Conservation (phyloP, 1,140 invertebrate genomes). For the Papilio machaon region DNA sequence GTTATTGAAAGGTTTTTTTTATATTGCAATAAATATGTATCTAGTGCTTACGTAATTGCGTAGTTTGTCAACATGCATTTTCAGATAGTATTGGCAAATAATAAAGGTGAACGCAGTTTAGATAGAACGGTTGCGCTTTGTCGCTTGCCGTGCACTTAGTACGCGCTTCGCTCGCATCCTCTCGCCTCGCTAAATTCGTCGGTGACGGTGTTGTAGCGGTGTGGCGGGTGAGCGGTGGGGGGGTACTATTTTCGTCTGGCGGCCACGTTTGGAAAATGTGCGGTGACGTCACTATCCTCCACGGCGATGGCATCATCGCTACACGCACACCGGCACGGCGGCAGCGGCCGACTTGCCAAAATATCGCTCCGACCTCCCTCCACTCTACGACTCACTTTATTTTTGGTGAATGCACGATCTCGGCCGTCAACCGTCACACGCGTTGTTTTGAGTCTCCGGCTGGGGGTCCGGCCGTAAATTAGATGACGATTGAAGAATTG, state of each 20-base stretch:
- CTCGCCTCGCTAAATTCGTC: constrained; percentile 72
- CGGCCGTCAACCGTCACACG: constrained; percentile 29
- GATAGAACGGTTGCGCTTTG: constrained; percentile 1
- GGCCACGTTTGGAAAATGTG: constrained; percentile 81
- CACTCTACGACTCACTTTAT: constrained; percentile 76
- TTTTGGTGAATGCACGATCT: constrained; percentile 71
- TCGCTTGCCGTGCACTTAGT: constrained; percentile 17
- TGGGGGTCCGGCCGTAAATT: constrained; percentile 14
- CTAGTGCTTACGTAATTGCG: not conserved
- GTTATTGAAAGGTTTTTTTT: not conserved
- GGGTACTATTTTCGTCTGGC: constrained; percentile 81
- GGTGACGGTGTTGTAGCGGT: constrained; percentile 75
- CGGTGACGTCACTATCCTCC: constrained; percentile 79
- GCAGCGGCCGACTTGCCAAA: constrained; percentile 72
- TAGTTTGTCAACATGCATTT: not conserved
- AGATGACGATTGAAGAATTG: not conserved
- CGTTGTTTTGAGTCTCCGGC: constrained; percentile 15
- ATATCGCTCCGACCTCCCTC: constrained; percentile 71
- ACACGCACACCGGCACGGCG: constrained; percentile 59
- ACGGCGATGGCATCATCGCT: constrained; percentile 80
- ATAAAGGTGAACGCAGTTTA: constrained; percentile 2
- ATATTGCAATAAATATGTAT: not conserved
- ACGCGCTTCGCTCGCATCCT: constrained; percentile 45
- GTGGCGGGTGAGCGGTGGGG: constrained; percentile 55
- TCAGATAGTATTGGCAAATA: not conserved